These are phyloP conservation scores for Sepiola atlantica DNA, from an alignment of 2,888 invertebrate genomes.

Conservation along the genomic window DNA sequence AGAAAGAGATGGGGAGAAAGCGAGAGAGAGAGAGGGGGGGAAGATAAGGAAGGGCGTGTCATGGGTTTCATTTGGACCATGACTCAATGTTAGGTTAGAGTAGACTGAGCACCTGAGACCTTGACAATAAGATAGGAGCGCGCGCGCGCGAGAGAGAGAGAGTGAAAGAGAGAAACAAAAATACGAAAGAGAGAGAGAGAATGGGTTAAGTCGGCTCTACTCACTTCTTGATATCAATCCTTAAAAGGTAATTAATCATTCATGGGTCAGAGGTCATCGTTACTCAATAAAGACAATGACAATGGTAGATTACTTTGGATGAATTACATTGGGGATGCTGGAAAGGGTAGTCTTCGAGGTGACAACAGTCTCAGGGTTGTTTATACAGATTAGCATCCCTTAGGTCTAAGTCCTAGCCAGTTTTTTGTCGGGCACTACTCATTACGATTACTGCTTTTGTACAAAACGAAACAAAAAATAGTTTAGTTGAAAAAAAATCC, in stretches of 20 bases:
- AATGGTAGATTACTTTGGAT: neutral
- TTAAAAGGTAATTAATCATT: slow-evolving; percentile 2
- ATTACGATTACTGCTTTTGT: neutral
- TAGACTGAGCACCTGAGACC: neutral
- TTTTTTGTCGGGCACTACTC: neutral
- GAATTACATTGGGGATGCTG: neutral
- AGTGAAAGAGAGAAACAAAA: neutral
- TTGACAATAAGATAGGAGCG: neutral
- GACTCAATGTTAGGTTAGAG: neutral
- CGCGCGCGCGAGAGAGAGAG: too few relatives aligned
- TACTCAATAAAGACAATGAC: neutral
- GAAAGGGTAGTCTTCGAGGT: neutral
- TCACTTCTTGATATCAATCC: neutral
- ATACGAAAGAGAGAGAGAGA: too few relatives aligned
- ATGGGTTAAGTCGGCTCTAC: neutral
- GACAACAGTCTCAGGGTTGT: neutral
- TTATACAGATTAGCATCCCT: neutral
- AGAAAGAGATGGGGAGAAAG: neutral
- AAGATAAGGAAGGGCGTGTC: neutral
- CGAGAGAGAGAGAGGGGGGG: too few relatives aligned
- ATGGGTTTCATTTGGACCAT: neutral
- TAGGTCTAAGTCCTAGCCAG: neutral
- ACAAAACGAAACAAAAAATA: neutral
- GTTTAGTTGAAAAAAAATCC: too few relatives aligned
- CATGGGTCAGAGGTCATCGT: neutral